phyloP scores from a whole-genome alignment of 2,797 vertebrate species.

The Psittacula echo region DNA sequence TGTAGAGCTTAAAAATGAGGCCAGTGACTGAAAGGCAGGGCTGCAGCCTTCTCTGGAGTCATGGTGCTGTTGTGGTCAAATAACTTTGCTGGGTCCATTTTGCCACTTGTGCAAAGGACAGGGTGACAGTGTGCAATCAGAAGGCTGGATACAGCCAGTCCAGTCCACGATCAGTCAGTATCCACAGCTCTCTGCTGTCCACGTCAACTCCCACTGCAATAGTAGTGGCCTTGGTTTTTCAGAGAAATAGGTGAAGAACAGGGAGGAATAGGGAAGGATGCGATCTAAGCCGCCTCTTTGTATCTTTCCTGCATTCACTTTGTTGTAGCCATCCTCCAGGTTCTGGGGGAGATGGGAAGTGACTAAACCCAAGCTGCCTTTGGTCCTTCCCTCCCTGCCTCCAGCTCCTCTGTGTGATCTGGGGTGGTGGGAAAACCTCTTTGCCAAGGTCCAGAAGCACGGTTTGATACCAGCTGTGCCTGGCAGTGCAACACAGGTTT shows the following conservation, averaged over 20 bases:
- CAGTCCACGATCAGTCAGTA: neutral
- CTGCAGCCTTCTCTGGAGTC: neutral
- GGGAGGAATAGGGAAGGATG: neutral
- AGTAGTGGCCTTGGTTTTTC: neutral
- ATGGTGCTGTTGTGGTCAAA: neutral
- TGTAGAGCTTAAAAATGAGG: neutral
- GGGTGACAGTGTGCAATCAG: neutral
- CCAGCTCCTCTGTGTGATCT: neutral
- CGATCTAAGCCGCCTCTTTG: neutral
- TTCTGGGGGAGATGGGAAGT: neutral
- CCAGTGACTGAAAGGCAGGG: neutral
- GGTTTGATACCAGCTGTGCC: constrained; percentile 7
- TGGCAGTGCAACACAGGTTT: constrained; percentile 39
- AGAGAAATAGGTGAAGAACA: neutral
- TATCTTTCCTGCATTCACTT: neutral
- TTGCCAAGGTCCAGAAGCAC: neutral
- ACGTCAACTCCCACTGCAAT: rapidly evolving
- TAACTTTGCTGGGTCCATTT: neutral
- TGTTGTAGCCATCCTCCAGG: neutral
- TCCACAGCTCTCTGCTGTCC: neutral
- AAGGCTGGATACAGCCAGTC: neutral
- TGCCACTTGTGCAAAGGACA: neutral
- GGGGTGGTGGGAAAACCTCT: neutral
- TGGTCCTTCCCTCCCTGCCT: neutral
- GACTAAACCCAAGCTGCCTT: neutral